phyloP scores from a whole-genome alignment of 2,888 invertebrate genomes.

The Euproctis similis region DNA sequence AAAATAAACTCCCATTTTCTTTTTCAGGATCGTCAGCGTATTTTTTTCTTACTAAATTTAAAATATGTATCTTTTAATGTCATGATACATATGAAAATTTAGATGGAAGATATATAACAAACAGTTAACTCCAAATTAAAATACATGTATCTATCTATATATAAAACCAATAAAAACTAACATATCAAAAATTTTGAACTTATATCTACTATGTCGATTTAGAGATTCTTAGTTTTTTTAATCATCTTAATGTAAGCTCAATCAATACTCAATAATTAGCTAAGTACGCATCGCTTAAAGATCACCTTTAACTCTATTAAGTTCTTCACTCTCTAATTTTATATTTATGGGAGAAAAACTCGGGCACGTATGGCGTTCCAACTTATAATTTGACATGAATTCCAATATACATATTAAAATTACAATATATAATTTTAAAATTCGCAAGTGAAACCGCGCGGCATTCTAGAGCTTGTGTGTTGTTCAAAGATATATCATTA shows the following conservation, averaged over 20 bases:
- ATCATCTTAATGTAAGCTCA: slow-evolving; percentile 7
- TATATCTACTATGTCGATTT: slow-evolving; percentile 23
- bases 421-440: slow-evolving; percentile 1
- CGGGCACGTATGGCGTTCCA: slow-evolving; percentile 40
- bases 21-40: slow-evolving; percentile 17
- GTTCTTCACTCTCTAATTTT: slow-evolving; percentile 16
- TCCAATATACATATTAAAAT: slow-evolving; percentile 1
- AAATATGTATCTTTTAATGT: slow-evolving; percentile 37
- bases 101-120: slow-evolving; percentile 27
- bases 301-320: slow-evolving; percentile 22
- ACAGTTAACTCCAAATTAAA: slow-evolving; percentile 15
- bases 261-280: slow-evolving; percentile 14
- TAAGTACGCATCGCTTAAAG: slow-evolving; percentile 15
- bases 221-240: slow-evolving; percentile 9
- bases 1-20: too few relatives aligned
- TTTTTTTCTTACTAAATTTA: slow-evolving; percentile 35
- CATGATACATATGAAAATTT: slow-evolving; percentile 47
- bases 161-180: too few relatives aligned
- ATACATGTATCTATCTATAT: slow-evolving; percentile 7
- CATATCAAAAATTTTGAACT: slow-evolving; percentile 11
- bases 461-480: slow-evolving; percentile 6
- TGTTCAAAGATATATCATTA: slow-evolving; percentile 5
- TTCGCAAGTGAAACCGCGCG: slow-evolving; percentile 19
- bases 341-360: slow-evolving; percentile 27
- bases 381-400: slow-evolving; percentile 11